Evolutionary conservation across 2,888 invertebrate species (phyloP), one percentile per base, ranked within the genome.

Genomic region (Pasiphila rectangulata): DNA sequence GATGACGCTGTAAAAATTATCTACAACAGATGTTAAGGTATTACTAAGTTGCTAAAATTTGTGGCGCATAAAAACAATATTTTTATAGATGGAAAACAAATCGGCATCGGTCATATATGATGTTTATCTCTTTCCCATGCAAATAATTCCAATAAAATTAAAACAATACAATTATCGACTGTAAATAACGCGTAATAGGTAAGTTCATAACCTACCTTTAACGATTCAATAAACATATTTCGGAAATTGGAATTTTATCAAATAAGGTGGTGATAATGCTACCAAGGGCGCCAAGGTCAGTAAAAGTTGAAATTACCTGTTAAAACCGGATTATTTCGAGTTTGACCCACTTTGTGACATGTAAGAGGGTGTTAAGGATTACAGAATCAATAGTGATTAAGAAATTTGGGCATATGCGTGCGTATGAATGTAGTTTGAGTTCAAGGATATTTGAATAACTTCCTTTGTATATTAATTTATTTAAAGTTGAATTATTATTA

Each of bases 381-480:
- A 42, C 51, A 43, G 46, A 44, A 50, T 19, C 25, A 7, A 32
- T 47, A 7, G 4, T 4, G 17, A 47, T 54, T 56, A 46, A 43
- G 47, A 52, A 51, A 54, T 36, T 46, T 34, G 37, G 48, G 52
- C 53, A 56, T 39, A 29, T 10, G 5, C 12, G 30, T 30, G 12
- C 25, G 9, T 38, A 46, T 34, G 38, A 52, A 47, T 52, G 54
- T 46, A 54, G 50, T 30, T 27, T 27, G 27, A 27, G 13, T 27
- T 12, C 27, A 27, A 27, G 13, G 27, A 13, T 27, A 27, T 2
- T 3, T 7, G n/a, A n/a, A n/a, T n/a, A n/a, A n/a, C n/a, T n/a
- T n/a, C n/a, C n/a, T n/a, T n/a, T n/a, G n/a, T n/a, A n/a, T n/a
- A n/a, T n/a, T n/a, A n/a, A n/a, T n/a, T n/a, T n/a, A n/a, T n/a